Evolutionary conservation across 2,113 vertebrate species (phyloP), one percentile per base, ranked within the genome.

Genomic region (Elephantulus edwardii): DNA sequence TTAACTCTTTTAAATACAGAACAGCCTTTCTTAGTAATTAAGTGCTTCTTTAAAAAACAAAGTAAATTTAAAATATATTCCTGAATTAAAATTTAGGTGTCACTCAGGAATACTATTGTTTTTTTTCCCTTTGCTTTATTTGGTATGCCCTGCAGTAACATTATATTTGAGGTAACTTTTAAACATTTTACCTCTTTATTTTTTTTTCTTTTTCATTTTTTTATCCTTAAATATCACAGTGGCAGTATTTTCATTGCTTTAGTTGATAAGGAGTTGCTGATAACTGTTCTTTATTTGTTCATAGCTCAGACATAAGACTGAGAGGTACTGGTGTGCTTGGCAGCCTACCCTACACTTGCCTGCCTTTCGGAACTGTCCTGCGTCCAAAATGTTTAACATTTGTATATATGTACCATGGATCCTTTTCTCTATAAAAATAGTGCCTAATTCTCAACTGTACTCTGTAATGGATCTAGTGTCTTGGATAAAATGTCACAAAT

Each of bases 401-500:
- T 66, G 56, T 81, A 33, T 60, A 33, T 60, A 20, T 56, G 48
- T 68, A 42, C 24, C 60, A 8, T 64, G 35, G 48, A 74, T n/a
- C 11, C 35, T 46, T 44, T 88, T 62, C n/a, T 26, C 77, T 52
- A 9, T 62, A 72, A 79, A 54, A 28, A 64, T 64, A 54, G 38
- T 87, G 75, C 75, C 52, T 56, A 35, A 52, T 85, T 90, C 68
- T 79, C 20, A 91, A 58, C 33, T 33, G 0, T 48, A 13, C 86
- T 92, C 28, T 19, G 24, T 86, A 48, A 52, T 64, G 28, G 8
- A 30, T 72, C 62, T 89, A 91, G 80, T 91, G 33, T 72, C 64
- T 77, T 54, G 54, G 64, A 54, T 91, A 72, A 94, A 92, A 85
- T 85, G 33, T 48, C 58, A 80, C 12, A 76, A 44, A 91, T 54